phyloP scores from a whole-genome alignment of 1,140 invertebrate species.

The Epicauta chinensis region DNA sequence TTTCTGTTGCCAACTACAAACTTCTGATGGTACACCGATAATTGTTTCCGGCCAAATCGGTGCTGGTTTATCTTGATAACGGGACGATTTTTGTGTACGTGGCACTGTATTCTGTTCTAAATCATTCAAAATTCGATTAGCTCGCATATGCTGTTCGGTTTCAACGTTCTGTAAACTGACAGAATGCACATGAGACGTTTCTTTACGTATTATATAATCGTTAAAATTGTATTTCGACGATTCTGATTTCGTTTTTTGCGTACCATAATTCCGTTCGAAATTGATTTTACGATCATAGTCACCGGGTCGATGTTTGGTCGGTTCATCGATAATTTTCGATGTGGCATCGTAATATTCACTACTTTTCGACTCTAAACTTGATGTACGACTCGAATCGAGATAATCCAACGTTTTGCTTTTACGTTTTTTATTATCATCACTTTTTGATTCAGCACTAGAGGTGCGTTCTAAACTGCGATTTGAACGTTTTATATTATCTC shows the following conservation, averaged over 20 bases:
- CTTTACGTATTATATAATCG: conserved; percentile 38
- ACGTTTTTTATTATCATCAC: conserved; percentile 50
- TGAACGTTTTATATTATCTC: conserved; percentile 54
- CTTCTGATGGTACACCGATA: conserved; percentile 48
- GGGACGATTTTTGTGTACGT: conserved; percentile 26
- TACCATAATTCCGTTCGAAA: conserved; percentile 50
- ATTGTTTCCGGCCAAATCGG: conserved; percentile 54
- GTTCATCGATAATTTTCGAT: conserved; percentile 27
- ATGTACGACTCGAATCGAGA: conserved; percentile 48
- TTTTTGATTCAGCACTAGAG: conserved; percentile 59
- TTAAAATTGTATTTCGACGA: conserved; percentile 9
- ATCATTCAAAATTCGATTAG: conserved; percentile 30
- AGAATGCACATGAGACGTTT: conserved; percentile 55
- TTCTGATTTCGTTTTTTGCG: conserved; percentile 47
- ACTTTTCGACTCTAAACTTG: conserved; percentile 44
- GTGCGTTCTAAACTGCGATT: conserved; percentile 49
- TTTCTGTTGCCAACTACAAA: conserved; percentile 31
- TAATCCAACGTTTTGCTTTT: conserved; percentile 28
- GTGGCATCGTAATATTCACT: conserved; percentile 45
- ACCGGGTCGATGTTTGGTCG: conserved; percentile 21
- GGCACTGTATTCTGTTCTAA: conserved; percentile 38
- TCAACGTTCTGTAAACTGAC: conserved; percentile 61
- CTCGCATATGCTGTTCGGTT: conserved; percentile 53
- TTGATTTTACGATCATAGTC: conserved; percentile 40
- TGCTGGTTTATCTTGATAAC: conserved; percentile 36